These are phyloP conservation scores for Daktulosphaira vitifoliae DNA, from an alignment of 1,140 invertebrate species.

Conservation along the genomic window DNA sequence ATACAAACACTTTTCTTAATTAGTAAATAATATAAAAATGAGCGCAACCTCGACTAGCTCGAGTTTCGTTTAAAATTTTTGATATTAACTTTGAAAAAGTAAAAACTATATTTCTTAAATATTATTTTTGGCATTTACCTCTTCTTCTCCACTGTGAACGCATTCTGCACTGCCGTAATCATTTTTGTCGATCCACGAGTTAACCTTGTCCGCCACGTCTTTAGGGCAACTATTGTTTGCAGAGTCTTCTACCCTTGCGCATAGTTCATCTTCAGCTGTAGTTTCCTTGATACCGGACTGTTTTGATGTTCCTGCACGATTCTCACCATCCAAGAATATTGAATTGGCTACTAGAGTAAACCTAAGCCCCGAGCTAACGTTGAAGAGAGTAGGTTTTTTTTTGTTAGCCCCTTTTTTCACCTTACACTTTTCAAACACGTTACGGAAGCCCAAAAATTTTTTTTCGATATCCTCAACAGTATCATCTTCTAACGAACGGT, in stretches of 20 bases:
- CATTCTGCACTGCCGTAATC: constrained; percentile 1
- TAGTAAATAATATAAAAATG: too few species aligned
- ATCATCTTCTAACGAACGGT: not conserved
- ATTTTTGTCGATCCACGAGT: constrained; percentile 17
- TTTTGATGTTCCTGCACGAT: not conserved
- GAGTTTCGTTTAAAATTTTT: too few species aligned
- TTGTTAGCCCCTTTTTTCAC: not conserved
- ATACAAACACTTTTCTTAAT: too few species aligned
- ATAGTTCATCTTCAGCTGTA: not conserved
- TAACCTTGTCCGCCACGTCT: constrained; percentile 21
- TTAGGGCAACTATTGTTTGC: not conserved
- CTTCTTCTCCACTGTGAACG: not conserved
- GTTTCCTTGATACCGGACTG: too few species aligned
- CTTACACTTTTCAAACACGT: constrained; percentile 25
- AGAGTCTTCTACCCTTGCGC: not conserved
- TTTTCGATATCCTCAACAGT: constrained; percentile 23
- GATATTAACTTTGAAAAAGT: too few species aligned
- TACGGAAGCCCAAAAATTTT: constrained; percentile 22
- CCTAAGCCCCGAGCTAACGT: constrained; percentile 17
- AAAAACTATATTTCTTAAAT: too few species aligned
- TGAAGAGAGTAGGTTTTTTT: constrained; percentile 10
- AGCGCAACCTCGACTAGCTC: too few species aligned
- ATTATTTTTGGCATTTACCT: not conserved
- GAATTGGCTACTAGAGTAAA: constrained; percentile 22
- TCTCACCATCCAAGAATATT: not conserved